These are phyloP conservation scores for Pilophorus perplexus DNA, from an alignment of 2,888 invertebrate genomes.

Conservation along the genomic window DNA sequence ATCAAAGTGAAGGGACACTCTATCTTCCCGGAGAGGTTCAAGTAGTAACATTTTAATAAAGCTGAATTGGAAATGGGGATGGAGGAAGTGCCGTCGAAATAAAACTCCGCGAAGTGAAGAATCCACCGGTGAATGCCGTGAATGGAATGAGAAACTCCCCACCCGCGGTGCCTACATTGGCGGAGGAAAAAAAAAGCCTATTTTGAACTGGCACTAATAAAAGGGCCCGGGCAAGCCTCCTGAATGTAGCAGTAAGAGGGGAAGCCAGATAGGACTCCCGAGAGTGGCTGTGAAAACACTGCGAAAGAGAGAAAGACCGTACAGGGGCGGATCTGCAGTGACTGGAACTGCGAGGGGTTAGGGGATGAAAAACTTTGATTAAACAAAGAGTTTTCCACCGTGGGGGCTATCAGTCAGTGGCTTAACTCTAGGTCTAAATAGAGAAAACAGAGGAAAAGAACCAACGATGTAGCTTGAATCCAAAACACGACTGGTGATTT, in stretches of 20 bases:
- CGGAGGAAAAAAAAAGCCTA: neutral
- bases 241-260: neutral
- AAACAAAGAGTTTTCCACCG: conserved; percentile 21
- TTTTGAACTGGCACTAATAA: neutral
- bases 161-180: neutral
- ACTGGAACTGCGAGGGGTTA: conserved; percentile 1
- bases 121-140: no score
- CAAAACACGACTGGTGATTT: no score
- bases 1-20: no score
- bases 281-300: no score
- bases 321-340: neutral
- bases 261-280: neutral
- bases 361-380: conserved; percentile 20
- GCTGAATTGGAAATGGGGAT: neutral
- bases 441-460: no score
- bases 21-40: no score
- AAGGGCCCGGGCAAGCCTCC: conserved; percentile 3
- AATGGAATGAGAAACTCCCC: no score
- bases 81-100: neutral
- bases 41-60: no score
- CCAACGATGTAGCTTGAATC: no score
- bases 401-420: conserved; percentile 22
- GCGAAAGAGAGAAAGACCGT: neutral
- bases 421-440: neutral
- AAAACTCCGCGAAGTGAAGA: neutral